These are phyloP conservation scores for Agonopterix arenella DNA, from an alignment of 2,888 invertebrate species.

Conservation along the genomic window DNA sequence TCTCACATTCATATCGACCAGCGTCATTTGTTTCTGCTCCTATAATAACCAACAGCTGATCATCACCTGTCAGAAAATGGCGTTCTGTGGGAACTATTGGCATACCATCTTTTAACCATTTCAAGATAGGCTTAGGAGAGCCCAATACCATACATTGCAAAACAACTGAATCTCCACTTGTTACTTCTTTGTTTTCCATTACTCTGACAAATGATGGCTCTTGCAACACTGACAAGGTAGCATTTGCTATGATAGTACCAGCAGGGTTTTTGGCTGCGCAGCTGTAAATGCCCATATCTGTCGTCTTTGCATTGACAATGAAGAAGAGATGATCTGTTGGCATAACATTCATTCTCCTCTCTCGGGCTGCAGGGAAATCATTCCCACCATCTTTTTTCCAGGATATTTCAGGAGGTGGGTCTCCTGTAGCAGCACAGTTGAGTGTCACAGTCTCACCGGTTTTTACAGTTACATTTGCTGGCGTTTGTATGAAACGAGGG, in stretches of 20 bases:
- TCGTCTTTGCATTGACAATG: constrained; percentile 92
- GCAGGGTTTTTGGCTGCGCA: constrained; percentile 95
- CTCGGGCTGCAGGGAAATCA: constrained; percentile 95
- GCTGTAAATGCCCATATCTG: constrained; percentile 94
- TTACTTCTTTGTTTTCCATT: constrained; percentile 90
- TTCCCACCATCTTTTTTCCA: constrained; percentile 96
- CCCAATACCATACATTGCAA: constrained; percentile 92
- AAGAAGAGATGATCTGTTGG: constrained; percentile 94
- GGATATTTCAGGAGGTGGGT: constrained; percentile 91
- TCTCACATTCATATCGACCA: constrained; percentile 92
- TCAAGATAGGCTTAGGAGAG: constrained; percentile 87
- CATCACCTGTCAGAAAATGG: constrained; percentile 91
- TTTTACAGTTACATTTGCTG: constrained; percentile 88
- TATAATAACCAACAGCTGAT: constrained; percentile 92
- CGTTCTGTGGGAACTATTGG: constrained; percentile 84
- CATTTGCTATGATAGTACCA: constrained; percentile 91
- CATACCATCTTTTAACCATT: constrained; percentile 91
- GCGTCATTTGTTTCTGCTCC: constrained; percentile 86
- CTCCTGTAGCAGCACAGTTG: constrained; percentile 94
- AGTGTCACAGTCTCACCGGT: constrained; percentile 91
- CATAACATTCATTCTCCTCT: constrained; percentile 95
- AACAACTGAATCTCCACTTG: constrained; percentile 89
- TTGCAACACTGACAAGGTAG: constrained; percentile 90
- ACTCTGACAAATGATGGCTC: constrained; percentile 90
- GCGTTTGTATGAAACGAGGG: constrained; percentile 90